Base-by-base conservation (phyloP, 35 echinoderm and acorn worm species). In the Diadema setosum region DNA sequence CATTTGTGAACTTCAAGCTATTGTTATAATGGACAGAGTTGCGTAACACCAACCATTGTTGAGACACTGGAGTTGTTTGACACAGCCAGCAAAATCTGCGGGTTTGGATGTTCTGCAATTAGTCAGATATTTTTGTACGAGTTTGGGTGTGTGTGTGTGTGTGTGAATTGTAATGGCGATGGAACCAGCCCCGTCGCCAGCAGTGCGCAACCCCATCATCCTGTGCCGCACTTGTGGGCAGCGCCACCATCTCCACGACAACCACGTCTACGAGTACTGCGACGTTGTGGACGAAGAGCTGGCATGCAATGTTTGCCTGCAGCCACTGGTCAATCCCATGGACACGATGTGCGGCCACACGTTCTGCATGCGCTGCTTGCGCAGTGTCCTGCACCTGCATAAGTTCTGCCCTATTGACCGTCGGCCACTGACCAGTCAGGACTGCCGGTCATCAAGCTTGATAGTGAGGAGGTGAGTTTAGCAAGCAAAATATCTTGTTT, bases 341-440 rank as follows among this genome's bases (percentile, higher is more conserved):
- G 96, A 99, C 61, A 99, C 96, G 0, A 92, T 82, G 75, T 99
- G 96, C 46, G 96, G 96, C 5, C 96, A 99, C 75, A 99, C 96
- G 3, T 99, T 95, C 64, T 99, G 96, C 78, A 60, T 83, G 23
- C 61, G 82, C 12, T 99, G 96, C 39, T 88, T 99, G 30, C 85
- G 90, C 30, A 99, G 92, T 83, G 93, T 94, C n/a, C 59, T 99
- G 25, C 64, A 78, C 31, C 42, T 94, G 1, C 82, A 94, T 60
- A 94, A 92, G 49, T 89, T 95, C 85, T 99, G 96, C 52, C 96
- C 96, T 4, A 82, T 99, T 5, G 96, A 99, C 43, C 81, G 96
- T 18, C 86, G 83, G 33, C 74, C 90, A 1, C 64, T 94, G 33
- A 92, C 89, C 6, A 39, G 65, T 25, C 87, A 92, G 20, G 96